Conservation (phyloP, 2,797 vertebrate genomes). For the Lerista edwardsae region DNA sequence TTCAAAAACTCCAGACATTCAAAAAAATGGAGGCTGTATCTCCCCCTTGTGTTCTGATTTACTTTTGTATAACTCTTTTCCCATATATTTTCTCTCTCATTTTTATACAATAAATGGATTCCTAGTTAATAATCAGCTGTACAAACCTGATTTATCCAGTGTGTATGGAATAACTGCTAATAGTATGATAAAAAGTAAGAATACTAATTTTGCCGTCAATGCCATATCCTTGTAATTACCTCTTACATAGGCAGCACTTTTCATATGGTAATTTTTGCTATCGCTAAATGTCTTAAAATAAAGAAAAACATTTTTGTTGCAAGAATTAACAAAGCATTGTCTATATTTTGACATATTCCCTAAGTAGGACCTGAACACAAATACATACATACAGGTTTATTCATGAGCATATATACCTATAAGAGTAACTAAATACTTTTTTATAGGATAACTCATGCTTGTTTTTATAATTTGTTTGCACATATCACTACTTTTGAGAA, state of each 20-base stretch:
- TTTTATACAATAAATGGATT: constrained; percentile 47
- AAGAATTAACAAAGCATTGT: constrained; percentile 26
- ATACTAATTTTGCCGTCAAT: constrained; percentile 72
- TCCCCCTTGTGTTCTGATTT: too few species aligned
- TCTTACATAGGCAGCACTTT: constrained; percentile 59
- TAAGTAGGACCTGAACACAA: neutral
- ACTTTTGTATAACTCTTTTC: neutral
- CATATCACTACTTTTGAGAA: neutral
- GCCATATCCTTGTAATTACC: constrained; percentile 63
- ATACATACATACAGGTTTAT: neutral
- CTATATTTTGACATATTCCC: constrained; percentile 55
- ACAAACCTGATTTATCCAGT: constrained; percentile 60
- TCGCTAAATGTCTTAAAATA: constrained; percentile 48
- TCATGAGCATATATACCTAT: neutral
- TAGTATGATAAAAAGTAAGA: constrained; percentile 56
- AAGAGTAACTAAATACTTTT: neutral
- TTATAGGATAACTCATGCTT: neutral
- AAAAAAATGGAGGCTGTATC: too few species aligned
- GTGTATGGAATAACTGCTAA: constrained; percentile 52
- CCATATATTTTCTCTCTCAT: neutral
- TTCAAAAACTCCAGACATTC: too few species aligned
- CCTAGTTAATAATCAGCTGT: constrained; percentile 56
- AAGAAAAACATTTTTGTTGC: constrained; percentile 44
- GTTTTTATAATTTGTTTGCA: neutral
- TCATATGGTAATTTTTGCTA: constrained; percentile 57